Evolutionary conservation across 1,140 invertebrate genomes (phyloP).

Genomic region (Saccostrea glomerata): DNA sequence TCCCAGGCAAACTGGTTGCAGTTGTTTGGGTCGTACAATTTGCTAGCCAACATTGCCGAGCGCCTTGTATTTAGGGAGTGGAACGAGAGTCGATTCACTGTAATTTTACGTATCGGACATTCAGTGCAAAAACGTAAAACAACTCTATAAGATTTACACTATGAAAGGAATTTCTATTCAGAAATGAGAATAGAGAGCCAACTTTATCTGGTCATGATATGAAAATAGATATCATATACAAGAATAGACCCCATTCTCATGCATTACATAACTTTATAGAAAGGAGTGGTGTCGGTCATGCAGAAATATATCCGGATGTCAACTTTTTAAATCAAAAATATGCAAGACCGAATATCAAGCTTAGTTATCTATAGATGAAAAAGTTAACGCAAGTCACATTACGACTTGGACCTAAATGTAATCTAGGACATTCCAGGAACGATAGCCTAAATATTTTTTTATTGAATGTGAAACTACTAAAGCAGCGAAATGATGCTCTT

Average conservation of each 20-base stretch:
- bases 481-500: constrained; percentile 48
- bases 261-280: constrained; percentile 12
- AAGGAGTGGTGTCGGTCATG: neutral
- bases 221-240: constrained; percentile 26
- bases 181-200: constrained; percentile 13
- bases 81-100: constrained; percentile 11
- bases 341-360: neutral
- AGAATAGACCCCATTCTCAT: neutral
- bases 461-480: constrained; percentile 24
- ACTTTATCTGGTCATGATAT: neutral
- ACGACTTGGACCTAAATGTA: neutral
- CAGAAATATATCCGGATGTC: neutral
- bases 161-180: neutral
- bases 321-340: constrained; percentile 1
- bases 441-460: constrained; percentile 20
- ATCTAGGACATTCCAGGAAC: neutral
- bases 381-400: constrained; percentile 3
- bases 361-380: neutral
- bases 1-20: neutral
- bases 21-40: constrained; percentile 1
- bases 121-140: constrained; percentile 37
- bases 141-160: neutral
- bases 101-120: constrained; percentile 36
- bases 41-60: neutral
- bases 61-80: constrained; percentile 20